Evolutionary conservation across 2,113 vertebrate genomes (phyloP).

Genomic region (Indri indri): DNA sequence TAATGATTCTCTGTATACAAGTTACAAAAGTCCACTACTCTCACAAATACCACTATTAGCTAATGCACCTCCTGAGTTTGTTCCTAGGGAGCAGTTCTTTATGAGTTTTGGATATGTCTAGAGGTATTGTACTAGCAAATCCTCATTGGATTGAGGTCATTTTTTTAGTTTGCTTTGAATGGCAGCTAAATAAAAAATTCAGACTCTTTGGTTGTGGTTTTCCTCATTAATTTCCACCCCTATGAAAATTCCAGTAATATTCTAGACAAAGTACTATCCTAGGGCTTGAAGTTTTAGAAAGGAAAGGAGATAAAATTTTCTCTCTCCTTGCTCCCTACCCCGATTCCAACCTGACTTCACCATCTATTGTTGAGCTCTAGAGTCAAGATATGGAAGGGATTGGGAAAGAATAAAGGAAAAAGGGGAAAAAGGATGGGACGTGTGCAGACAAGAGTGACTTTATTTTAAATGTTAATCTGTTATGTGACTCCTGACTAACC

Average conservation of each 20-base stretch:
- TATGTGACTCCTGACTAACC: too few relatives aligned
- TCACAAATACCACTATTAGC: background rate
- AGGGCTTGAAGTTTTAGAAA: background rate
- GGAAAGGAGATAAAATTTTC: background rate
- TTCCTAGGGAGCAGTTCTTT: background rate
- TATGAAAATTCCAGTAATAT: background rate
- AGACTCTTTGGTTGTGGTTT: background rate
- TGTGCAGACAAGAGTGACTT: too few relatives aligned
- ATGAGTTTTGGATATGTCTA: background rate
- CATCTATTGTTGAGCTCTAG: background rate
- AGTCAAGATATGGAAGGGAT: background rate
- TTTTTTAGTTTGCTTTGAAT: background rate
- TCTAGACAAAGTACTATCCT: background rate
- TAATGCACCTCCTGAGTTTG: background rate
- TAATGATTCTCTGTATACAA: background rate
- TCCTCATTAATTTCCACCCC: background rate
- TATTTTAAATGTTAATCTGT: too few relatives aligned
- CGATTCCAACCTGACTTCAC: background rate
- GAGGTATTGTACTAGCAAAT: background rate
- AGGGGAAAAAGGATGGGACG: background rate
- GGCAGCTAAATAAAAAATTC: background rate
- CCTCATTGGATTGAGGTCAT: background rate
- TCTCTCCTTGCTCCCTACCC: background rate
- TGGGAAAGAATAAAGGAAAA: background rate
- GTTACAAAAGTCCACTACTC: background rate